phyloP scores from a whole-genome alignment of 2,888 invertebrate species.

The Reticulitermes lucifugus region DNA sequence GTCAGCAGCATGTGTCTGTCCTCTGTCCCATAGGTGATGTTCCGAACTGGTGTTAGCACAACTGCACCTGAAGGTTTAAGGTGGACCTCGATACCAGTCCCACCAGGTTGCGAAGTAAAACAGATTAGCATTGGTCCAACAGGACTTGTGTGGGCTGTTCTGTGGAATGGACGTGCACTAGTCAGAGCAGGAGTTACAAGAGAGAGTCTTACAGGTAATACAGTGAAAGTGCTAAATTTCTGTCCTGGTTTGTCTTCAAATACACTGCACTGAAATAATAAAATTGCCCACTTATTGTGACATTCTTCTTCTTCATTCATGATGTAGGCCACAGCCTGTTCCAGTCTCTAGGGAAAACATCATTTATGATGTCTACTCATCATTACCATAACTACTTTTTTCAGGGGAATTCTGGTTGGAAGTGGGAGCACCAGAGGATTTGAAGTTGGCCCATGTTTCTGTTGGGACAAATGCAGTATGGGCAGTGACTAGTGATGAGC shows the following conservation, averaged over 20 bases:
- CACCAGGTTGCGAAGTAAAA: slow-evolving; percentile 83
- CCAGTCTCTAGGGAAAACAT: too few relatives aligned
- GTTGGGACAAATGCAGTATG: slow-evolving; percentile 84
- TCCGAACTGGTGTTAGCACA: slow-evolving; percentile 82
- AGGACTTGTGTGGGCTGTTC: slow-evolving; percentile 88
- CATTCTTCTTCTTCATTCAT: too few relatives aligned
- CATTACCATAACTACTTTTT: slow-evolving; percentile 21
- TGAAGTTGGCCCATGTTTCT: slow-evolving; percentile 80
- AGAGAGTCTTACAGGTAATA: slow-evolving; percentile 75
- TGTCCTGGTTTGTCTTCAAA: too few relatives aligned
- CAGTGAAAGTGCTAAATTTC: not conserved
- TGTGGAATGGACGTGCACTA: slow-evolving; percentile 85
- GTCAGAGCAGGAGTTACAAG: slow-evolving; percentile 87
- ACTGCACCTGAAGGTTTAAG: slow-evolving; percentile 88
- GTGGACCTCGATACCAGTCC: slow-evolving; percentile 84
- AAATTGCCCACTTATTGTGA: not conserved
- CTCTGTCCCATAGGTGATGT: slow-evolving; percentile 76
- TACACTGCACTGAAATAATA: too few relatives aligned
- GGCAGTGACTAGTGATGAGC: slow-evolving; percentile 85
- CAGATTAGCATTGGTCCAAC: slow-evolving; percentile 89
- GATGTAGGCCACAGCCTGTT: too few relatives aligned
- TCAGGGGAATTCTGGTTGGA: slow-evolving; percentile 82
- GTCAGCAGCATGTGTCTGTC: too few relatives aligned
- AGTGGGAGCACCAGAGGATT: slow-evolving; percentile 78
- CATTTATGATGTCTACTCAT: not conserved